Percentiles rank a stretch among this genome's conserved stretches.
Evolutionary conservation across 2,113 vertebrate genomes (phyloP).

Genomic region (Limanda limanda): DNA sequence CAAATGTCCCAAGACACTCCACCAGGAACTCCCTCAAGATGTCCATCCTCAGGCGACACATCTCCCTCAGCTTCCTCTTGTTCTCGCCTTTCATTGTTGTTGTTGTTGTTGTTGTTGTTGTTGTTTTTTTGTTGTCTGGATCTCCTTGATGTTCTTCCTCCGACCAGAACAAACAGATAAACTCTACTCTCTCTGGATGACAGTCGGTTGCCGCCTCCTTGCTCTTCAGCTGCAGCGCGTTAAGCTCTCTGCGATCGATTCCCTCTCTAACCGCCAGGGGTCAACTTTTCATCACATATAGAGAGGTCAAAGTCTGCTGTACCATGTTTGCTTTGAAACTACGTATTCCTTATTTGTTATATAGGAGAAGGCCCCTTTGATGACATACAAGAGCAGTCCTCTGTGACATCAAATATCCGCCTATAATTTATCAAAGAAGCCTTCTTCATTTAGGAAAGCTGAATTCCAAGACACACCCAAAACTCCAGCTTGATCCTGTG

Average conservation of each 20-base stretch:
- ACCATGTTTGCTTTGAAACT: too few relatives aligned
- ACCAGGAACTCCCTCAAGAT: constrained; percentile 91
- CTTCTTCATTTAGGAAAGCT: too few relatives aligned
- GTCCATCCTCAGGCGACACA: constrained; percentile 85
- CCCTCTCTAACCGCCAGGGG: constrained; percentile 63
- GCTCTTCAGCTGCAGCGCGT: constrained; percentile 34
- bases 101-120: neutral
- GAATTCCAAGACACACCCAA: too few relatives aligned
- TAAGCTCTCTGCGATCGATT: constrained; percentile 24
- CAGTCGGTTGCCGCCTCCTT: constrained; percentile 71
- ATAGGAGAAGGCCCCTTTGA: too few relatives aligned
- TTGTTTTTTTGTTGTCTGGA: constrained; percentile 19
- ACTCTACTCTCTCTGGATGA: constrained; percentile 40
- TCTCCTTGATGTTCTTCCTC: constrained; percentile 56
- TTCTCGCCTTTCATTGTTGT: constrained; percentile 79
- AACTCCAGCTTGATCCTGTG: too few relatives aligned
- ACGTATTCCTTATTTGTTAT: too few relatives aligned
- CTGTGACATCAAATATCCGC: too few relatives aligned
- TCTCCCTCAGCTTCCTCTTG: constrained; percentile 84
- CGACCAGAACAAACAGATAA: constrained; percentile 69
- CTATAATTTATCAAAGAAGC: too few relatives aligned
- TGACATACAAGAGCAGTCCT: too few relatives aligned
- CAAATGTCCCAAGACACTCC: constrained; percentile 93
- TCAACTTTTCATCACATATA: constrained; percentile 21
- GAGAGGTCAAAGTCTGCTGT: too few relatives aligned